Conservation (phyloP, 2,888 invertebrate genomes). For the Caenorhabditis drosophilae region DNA sequence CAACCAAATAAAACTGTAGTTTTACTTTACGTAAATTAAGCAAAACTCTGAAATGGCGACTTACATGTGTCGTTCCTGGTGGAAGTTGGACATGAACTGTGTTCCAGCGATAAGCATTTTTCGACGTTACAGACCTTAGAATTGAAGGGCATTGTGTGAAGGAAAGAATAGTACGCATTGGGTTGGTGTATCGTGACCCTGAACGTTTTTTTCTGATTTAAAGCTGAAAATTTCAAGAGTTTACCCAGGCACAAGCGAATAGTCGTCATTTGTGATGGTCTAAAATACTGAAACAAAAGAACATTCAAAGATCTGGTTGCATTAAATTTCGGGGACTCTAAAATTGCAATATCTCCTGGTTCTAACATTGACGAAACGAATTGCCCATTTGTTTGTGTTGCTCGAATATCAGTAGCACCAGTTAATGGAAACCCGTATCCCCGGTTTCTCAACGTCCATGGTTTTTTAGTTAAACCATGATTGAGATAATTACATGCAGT, state of each 20-base stretch:
- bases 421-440: constrained; percentile 66
- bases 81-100: constrained; percentile 66
- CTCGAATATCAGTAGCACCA: constrained; percentile 60
- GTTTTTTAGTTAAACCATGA: constrained; percentile 67
- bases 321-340: constrained; percentile 66
- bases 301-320: constrained; percentile 63
- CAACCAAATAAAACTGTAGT: constrained; percentile 65
- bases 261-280: constrained; percentile 65
- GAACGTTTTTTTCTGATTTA: not conserved
- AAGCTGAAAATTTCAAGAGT: not conserved
- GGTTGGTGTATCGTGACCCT: constrained; percentile 60
- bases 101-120: constrained; percentile 65
- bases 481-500: constrained; percentile 67
- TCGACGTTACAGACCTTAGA: constrained; percentile 62
- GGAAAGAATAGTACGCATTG: constrained; percentile 58
- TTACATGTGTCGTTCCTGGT: constrained; percentile 65
- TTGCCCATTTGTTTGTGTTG: constrained; percentile 60
- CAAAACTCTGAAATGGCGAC: not conserved
- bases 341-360: constrained; percentile 66
- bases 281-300: constrained; percentile 63
- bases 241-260: constrained; percentile 51
- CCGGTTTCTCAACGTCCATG: constrained; percentile 65
- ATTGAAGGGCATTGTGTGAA: constrained; percentile 66
- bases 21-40: no score
- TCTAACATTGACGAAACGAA: constrained; percentile 65